These are phyloP conservation scores for Coturnix japonica DNA, from an alignment of 2,113 vertebrate species.

Conservation along the genomic window DNA sequence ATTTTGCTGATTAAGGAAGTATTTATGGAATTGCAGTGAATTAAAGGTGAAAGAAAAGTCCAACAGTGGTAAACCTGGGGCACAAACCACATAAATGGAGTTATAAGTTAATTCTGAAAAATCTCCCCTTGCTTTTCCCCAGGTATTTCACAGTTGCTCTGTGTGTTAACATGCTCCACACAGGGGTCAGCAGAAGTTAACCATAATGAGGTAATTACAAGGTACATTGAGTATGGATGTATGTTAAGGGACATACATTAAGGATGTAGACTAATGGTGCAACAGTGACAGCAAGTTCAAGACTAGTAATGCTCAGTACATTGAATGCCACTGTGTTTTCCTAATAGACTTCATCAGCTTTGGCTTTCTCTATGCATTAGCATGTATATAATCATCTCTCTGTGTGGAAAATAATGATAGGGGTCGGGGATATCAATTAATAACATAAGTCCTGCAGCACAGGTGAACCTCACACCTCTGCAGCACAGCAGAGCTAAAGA, in stretches of 20 bases:
- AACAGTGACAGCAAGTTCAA: constrained; percentile 42
- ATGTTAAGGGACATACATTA: constrained; percentile 64
- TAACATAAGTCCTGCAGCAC: neutral
- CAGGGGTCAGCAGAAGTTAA: constrained; percentile 64
- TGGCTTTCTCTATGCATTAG: neutral
- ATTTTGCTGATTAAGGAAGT: constrained; percentile 14
- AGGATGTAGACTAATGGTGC: constrained; percentile 25
- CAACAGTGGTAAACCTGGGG: neutral
- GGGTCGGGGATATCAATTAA: neutral
- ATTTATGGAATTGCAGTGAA: neutral
- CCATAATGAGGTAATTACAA: constrained; percentile 72
- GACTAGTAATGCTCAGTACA: neutral
- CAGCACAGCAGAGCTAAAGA: neutral
- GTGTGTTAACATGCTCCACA: constrained; percentile 37
- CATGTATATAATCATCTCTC: neutral
- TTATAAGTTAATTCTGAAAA: constrained; percentile 24
- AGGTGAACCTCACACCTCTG: accelerated
- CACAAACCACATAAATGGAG: neutral
- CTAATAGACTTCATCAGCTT: neutral
- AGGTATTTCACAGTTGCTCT: constrained; percentile 47
- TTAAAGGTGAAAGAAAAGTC: neutral
- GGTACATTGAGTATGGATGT: constrained; percentile 69
- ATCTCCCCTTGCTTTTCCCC: constrained; percentile 12
- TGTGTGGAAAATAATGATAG: neutral
- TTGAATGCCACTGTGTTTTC: neutral